Conservation (phyloP, 2,797 vertebrate genomes). For the Galago senegalensis region DNA sequence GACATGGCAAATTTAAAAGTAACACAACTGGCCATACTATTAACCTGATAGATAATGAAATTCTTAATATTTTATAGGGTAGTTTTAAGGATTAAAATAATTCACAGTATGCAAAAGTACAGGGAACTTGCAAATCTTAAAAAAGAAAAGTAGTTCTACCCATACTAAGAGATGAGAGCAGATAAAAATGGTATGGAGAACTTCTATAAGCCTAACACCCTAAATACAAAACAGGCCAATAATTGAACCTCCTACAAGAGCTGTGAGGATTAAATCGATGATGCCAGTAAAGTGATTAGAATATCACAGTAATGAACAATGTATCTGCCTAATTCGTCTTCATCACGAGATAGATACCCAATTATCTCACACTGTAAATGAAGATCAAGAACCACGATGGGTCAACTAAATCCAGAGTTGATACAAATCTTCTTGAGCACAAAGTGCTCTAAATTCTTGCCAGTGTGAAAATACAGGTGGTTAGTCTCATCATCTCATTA, state of each 20-base stretch:
- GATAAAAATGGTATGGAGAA: neutral
- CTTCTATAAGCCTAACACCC: neutral
- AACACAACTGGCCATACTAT: neutral
- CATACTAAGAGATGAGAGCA: neutral
- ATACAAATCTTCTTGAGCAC: constrained; percentile 6
- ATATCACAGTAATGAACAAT: neutral
- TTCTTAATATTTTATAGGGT: neutral
- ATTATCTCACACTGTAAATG: neutral
- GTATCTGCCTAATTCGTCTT: neutral
- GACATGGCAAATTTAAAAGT: constrained; percentile 15
- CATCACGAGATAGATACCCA: neutral
- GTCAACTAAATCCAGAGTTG: neutral
- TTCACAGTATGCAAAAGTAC: neutral
- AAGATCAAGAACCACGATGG: neutral
- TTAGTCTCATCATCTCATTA: neutral
- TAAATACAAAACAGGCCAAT: neutral
- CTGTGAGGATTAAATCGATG: neutral
- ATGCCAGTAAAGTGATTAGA: neutral
- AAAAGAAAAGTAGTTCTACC: neutral
- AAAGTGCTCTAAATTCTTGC: neutral
- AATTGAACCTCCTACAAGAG: neutral
- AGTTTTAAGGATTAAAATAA: constrained; percentile 37
- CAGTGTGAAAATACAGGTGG: neutral
- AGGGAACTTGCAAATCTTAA: neutral
- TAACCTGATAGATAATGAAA: neutral